A percentile compares a stretch with the other conserved stretches of the same genome.
These are phyloP conservation scores for Psettodes erumei DNA, from an alignment of 2,113 vertebrate genomes.

Conservation along the genomic window DNA sequence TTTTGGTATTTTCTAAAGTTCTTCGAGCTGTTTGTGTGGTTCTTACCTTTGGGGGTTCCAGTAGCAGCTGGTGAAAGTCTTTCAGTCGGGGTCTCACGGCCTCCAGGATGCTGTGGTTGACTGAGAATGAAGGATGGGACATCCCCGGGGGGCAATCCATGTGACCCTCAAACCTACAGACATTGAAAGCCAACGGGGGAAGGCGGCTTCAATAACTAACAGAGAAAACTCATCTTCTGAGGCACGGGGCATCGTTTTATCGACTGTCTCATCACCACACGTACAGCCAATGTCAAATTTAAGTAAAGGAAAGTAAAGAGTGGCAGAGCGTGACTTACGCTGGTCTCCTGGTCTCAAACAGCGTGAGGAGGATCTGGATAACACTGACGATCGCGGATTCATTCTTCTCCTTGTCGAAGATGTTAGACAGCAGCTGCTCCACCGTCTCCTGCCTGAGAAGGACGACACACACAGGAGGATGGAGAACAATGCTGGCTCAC, in stretches of 20 bases:
- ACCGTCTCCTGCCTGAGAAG: constrained; percentile 92
- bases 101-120: constrained; percentile 96
- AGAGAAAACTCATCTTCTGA: too few species aligned
- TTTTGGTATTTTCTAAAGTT: background rate
- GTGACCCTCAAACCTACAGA: constrained; percentile 95
- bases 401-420: constrained; percentile 97
- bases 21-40: background rate
- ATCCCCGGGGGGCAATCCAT: constrained; percentile 96
- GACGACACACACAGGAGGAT: constrained; percentile 7
- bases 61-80: constrained; percentile 95
- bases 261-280: background rate
- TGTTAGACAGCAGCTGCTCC: constrained; percentile 94
- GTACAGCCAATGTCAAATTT: background rate
- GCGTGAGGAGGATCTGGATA: constrained; percentile 95
- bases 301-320: background rate
- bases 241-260: too few species aligned
- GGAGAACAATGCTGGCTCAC: background rate
- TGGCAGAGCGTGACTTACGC: constrained; percentile 84
- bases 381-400: constrained; percentile 98
- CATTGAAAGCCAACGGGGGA: constrained; percentile 8
- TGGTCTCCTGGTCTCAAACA: constrained; percentile 96
- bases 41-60: constrained; percentile 96
- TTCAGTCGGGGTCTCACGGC: constrained; percentile 94
- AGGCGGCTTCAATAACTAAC: too few species aligned
- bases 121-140: constrained; percentile 91